A percentile compares a stretch with the other conserved stretches of the same genome.
These are phyloP conservation scores for Enhydra lutris DNA, from an alignment of 2,113 vertebrate species.

Conservation along the genomic window DNA sequence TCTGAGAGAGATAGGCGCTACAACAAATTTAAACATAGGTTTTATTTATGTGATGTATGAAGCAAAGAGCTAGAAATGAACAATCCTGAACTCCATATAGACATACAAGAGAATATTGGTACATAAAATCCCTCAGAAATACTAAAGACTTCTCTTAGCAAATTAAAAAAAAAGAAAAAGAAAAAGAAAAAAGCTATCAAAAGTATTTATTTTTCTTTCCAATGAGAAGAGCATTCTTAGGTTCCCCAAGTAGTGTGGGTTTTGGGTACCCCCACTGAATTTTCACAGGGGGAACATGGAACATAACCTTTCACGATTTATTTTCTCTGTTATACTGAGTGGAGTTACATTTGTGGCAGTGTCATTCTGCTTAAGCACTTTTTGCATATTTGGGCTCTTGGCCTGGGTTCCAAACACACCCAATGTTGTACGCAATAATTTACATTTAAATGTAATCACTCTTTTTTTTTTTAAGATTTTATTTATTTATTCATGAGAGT, in stretches of 20 bases:
- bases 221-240: not conserved
- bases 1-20: not conserved
- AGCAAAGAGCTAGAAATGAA: not conserved
- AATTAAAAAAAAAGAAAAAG: not conserved
- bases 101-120: not conserved
- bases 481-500: too few relatives aligned
- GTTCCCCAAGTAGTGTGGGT: fast-evolving
- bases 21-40: not conserved
- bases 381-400: not conserved
- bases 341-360: not conserved
- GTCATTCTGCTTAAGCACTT: not conserved
- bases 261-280: not conserved
- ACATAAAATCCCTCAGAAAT: not conserved
- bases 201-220: not conserved
- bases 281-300: not conserved
- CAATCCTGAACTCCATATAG: not conserved
- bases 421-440: not conserved
- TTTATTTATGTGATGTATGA: not conserved
- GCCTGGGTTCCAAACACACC: not conserved
- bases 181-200: not conserved
- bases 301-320: not conserved
- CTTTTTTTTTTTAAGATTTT: too few relatives aligned
- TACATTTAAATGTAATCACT: not conserved
- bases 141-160: not conserved
- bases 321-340: not conserved